Conservation (phyloP, 1,140 invertebrate species). For the Nebria ingens region DNA sequence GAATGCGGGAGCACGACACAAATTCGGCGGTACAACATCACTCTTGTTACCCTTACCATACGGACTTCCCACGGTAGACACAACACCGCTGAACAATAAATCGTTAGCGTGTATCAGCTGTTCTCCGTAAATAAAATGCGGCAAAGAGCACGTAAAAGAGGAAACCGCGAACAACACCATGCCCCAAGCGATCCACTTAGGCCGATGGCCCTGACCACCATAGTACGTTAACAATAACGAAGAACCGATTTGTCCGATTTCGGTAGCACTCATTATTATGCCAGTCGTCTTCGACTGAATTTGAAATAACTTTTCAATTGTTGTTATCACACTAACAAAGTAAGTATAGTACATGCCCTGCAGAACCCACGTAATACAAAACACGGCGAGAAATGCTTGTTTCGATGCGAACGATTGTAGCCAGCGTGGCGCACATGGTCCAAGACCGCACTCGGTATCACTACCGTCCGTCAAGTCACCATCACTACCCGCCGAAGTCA, state of each 20-base stretch:
- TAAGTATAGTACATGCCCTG: conserved; percentile 94
- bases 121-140: conserved; percentile 69
- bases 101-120: conserved; percentile 56
- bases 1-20: conserved; percentile 28
- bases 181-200: conserved; percentile 92
- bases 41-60: conserved; percentile 27
- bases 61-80: conserved; percentile 18
- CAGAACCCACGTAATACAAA: conserved; percentile 79
- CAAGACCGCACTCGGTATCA: conserved; percentile 54
- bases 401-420: conserved; percentile 74
- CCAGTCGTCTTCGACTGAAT: conserved; percentile 92
- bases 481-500: conserved; percentile 14
- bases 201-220: conserved; percentile 85
- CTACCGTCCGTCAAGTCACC: conserved; percentile 32
- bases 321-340: conserved; percentile 93
- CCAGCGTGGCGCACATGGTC: conserved; percentile 57
- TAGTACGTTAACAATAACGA: conserved; percentile 86
- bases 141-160: conserved; percentile 76
- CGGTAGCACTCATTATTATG: conserved; percentile 84
- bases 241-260: conserved; percentile 87
- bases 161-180: conserved; percentile 83
- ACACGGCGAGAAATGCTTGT: conserved; percentile 76
- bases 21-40: conserved; percentile 30
- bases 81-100: conserved; percentile 38
- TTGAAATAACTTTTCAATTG: conserved; percentile 92